Percentiles rank a stretch among this genome's conserved stretches.
Evolutionary conservation across 2,797 vertebrate species (phyloP).

Genomic region (Emydoidea blandingii): DNA sequence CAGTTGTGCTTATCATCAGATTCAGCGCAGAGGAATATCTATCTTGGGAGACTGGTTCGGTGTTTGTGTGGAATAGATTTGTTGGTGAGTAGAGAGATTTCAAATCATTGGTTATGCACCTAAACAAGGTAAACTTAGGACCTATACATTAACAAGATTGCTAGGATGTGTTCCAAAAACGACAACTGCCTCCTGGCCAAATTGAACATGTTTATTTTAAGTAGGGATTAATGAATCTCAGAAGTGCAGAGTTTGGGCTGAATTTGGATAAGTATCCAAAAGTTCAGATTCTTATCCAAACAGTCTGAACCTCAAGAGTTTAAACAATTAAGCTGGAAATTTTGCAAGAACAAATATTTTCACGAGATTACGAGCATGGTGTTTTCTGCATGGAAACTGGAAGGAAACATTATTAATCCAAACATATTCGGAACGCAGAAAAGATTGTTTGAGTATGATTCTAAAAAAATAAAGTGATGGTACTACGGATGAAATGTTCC

Average conservation of each 20-base stretch:
- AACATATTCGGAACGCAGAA: background rate
- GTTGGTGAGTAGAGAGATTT: background rate
- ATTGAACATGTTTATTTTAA: background rate
- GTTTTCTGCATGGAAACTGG: background rate
- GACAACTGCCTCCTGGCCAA: background rate
- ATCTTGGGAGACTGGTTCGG: too few species aligned
- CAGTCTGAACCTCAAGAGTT: background rate
- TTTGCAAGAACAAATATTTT: background rate
- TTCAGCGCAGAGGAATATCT: too few species aligned
- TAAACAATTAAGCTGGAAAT: background rate
- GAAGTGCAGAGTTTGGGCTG: background rate
- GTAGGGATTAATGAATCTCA: background rate
- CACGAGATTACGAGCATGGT: background rate
- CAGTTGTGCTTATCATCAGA: background rate
- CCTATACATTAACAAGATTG: background rate
- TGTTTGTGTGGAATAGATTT: background rate
- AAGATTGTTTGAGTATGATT: background rate
- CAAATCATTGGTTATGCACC: background rate
- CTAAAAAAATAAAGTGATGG: background rate
- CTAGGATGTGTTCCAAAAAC: background rate
- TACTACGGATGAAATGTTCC: background rate
- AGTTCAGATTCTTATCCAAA: background rate
- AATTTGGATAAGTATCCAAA: background rate
- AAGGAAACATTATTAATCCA: background rate
- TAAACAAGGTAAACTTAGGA: background rate